Conservation (phyloP, 2,113 vertebrate species). For the Phasianus colchicus region DNA sequence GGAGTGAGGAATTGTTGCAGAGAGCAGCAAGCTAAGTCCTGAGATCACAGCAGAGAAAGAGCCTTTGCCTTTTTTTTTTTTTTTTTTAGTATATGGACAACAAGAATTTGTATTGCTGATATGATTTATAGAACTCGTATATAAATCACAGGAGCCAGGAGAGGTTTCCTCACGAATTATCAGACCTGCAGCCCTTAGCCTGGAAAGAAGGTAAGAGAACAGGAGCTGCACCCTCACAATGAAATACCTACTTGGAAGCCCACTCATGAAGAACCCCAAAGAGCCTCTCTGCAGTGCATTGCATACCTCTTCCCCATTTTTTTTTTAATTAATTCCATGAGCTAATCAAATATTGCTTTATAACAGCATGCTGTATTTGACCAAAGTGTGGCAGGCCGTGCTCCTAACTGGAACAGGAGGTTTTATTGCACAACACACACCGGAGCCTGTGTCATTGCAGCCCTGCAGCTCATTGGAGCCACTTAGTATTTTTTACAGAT, state of each 20-base stretch:
- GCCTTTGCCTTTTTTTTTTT: background rate
- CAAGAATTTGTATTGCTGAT: background rate
- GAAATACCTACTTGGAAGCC: background rate
- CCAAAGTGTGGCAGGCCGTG: background rate
- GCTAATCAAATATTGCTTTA: conserved; percentile 13
- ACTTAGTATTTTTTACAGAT: conserved; percentile 62
- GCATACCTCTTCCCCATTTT: background rate
- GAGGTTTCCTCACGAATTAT: background rate
- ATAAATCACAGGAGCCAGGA: background rate
- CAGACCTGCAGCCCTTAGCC: background rate
- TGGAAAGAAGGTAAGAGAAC: background rate
- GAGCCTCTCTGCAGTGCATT: background rate
- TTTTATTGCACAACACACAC: conserved; percentile 54
- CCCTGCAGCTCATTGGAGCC: conserved; percentile 48
- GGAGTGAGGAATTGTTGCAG: background rate
- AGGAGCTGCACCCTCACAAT: background rate
- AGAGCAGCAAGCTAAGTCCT: background rate
- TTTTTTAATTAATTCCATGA: background rate
- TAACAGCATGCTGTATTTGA: background rate
- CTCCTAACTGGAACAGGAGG: background rate
- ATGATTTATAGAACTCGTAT: background rate
- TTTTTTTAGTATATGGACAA: background rate
- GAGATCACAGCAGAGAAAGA: background rate
- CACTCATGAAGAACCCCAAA: background rate
- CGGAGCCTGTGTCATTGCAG: conserved; percentile 48